Evolutionary conservation across 2,888 invertebrate genomes (phyloP).

Genomic region (Synergus laeviventris): DNA sequence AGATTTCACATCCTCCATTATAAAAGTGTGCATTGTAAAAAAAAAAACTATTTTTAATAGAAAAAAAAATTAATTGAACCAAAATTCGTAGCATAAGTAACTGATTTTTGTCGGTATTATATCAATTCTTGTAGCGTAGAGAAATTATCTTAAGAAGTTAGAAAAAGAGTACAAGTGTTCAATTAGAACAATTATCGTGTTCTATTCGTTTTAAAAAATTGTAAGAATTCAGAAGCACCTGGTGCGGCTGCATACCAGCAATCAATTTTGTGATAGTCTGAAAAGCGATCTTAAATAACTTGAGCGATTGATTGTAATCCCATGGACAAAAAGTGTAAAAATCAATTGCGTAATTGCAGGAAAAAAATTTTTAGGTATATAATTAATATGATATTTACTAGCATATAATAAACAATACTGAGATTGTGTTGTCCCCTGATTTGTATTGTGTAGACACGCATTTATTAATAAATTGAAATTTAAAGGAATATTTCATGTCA

Average conservation of each 20-base stretch:
- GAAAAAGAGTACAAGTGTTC: slow-evolving; percentile 41
- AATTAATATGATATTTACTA: slow-evolving; percentile 65
- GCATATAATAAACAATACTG: slow-evolving; percentile 67
- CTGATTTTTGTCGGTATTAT: slow-evolving; percentile 33
- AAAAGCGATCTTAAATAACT: slow-evolving; percentile 63
- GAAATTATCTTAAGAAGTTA: not conserved
- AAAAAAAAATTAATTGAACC: slow-evolving; percentile 8
- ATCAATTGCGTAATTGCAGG: slow-evolving; percentile 54
- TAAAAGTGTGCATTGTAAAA: slow-evolving; percentile 42
- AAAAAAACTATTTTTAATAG: slow-evolving; percentile 30
- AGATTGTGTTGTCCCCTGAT: slow-evolving; percentile 72
- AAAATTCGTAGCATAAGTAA: slow-evolving; percentile 10
- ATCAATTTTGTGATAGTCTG: slow-evolving; percentile 73
- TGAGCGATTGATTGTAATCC: slow-evolving; percentile 61
- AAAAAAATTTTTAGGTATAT: slow-evolving; percentile 48
- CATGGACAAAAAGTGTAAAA: slow-evolving; percentile 58
- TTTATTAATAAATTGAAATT: slow-evolving; percentile 74
- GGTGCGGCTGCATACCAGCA: slow-evolving; percentile 65
- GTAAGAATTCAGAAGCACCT: slow-evolving; percentile 66
- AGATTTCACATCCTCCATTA: slow-evolving; percentile 1
- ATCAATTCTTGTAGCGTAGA: slow-evolving; percentile 22
- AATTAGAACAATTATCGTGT: slow-evolving; percentile 47
- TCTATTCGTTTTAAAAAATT: slow-evolving; percentile 43
- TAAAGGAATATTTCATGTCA: slow-evolving; percentile 44
- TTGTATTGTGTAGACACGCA: slow-evolving; percentile 73